These are phyloP conservation scores for Macquaria ambigua DNA, from an alignment of 2,113 vertebrate species.

Conservation along the genomic window DNA sequence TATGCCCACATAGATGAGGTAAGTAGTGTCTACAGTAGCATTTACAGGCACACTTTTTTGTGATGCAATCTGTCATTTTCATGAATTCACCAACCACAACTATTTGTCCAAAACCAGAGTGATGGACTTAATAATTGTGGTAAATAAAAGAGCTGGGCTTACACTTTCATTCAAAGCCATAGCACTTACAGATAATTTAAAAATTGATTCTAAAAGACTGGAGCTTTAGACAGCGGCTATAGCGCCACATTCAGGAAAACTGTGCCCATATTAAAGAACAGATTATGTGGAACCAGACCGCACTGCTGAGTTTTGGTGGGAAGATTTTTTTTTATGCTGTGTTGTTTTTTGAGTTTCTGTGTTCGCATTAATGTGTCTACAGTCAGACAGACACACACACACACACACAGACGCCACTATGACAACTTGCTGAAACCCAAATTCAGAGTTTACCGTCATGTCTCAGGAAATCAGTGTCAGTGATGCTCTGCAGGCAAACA, in stretches of 20 bases:
- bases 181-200: neutral
- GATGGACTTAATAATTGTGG: neutral
- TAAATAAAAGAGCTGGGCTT: neutral
- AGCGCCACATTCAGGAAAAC: neutral
- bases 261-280: neutral
- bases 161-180: neutral
- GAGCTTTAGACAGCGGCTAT: neutral
- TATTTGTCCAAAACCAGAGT: neutral
- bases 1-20: too few species aligned
- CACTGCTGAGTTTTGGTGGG: neutral
- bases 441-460: constrained; percentile 32
- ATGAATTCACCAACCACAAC: neutral
- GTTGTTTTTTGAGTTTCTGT: constrained; percentile 19
- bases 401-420: constrained; percentile 24
- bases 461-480: constrained; percentile 44
- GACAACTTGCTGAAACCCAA: constrained; percentile 18
- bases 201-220: neutral
- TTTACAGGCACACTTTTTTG: too few species aligned
- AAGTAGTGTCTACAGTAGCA: too few species aligned
- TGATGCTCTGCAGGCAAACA: constrained; percentile 34
- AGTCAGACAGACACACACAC: neutral
- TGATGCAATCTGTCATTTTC: neutral
- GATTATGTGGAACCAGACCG: neutral
- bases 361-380: constrained; percentile 16
- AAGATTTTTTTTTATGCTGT: neutral